Evolutionary conservation across 2,888 invertebrate genomes (phyloP), one percentile per base, ranked within the genome.

Genomic region (Archips xylosteana): DNA sequence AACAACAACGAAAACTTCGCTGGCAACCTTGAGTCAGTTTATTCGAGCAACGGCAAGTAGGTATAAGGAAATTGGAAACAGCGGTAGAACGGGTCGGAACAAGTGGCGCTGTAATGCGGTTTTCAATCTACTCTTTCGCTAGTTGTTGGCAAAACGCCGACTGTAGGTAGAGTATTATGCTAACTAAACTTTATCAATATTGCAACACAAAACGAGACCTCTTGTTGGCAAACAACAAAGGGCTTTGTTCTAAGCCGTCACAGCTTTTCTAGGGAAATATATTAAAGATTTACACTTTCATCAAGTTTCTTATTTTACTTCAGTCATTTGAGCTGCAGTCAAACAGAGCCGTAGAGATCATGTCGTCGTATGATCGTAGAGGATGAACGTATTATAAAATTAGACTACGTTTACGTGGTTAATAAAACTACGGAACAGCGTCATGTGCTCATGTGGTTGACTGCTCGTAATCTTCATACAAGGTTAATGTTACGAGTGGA

Each of bases 61-160:
- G 12, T 45, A 45, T 39, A 13, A 70, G 45, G 70, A 63, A 63
- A 57, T 34, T 12, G 42, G 15, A 45, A 70, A 36, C 45, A 49
- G 47, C 49, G 34, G 42, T 39, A 13, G 32, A 65, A 36, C 65
- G 3, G 47, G 36, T 65, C 45, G 63, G 32, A 36, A 36, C n/a
- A 15, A 51, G n/a, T 36, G 65, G 15, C 34, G 23, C 15, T 32
- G 36, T 63, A 39, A 32, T 66, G 76, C 77, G 71, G 77, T 77
- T 82, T 80, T 77, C 70, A 74, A 83, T 83, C 78, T 79, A 81
- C 78, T 78, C 78, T 78, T 60, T 49, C 13, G 64, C 15, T 78
- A 80, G 75, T 79, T 77, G 80, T 83, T 86, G 85, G 85, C 84
- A 82, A 61, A 67, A 36, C 80, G 83, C 83, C 85, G 47, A 61